These are phyloP conservation scores for Lepus oiostolus DNA, from an alignment of 2,797 vertebrate genomes.

Conservation along the genomic window DNA sequence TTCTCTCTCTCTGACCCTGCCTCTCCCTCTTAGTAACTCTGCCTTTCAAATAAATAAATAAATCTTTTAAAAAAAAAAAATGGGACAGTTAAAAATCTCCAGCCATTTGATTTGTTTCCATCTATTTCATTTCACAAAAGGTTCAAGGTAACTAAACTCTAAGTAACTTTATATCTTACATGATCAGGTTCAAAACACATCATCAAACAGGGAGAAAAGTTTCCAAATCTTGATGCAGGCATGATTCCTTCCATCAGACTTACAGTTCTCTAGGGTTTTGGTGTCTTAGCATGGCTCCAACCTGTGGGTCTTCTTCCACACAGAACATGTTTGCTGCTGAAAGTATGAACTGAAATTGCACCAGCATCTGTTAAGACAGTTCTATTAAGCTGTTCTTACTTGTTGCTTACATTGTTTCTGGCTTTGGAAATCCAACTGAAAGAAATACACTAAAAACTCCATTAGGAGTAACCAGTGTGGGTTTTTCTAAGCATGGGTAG, in stretches of 20 bases:
- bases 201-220: background rate
- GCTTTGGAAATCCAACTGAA: conserved; percentile 70
- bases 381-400: conserved; percentile 67
- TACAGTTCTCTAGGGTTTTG: background rate
- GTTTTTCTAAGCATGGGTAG: conserved; percentile 52
- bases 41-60: too few species aligned
- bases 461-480: conserved; percentile 44
- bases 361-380: conserved; percentile 49
- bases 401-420: conserved; percentile 59
- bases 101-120: conserved; percentile 20
- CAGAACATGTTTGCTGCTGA: background rate
- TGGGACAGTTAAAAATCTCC: background rate
- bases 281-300: background rate
- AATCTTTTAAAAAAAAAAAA: background rate
- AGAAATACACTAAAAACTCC: conserved; percentile 1
- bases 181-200: background rate
- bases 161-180: conserved; percentile 57
- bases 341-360: conserved; percentile 32
- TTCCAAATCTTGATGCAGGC: background rate
- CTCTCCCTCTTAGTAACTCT: too few species aligned
- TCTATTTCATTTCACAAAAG: conserved; percentile 35
- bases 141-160: background rate
- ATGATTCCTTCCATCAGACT: background rate
- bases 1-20: too few species aligned
- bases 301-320: background rate